phyloP scores from a whole-genome alignment of 2,797 vertebrate genomes.

The Myotis daubentonii region DNA sequence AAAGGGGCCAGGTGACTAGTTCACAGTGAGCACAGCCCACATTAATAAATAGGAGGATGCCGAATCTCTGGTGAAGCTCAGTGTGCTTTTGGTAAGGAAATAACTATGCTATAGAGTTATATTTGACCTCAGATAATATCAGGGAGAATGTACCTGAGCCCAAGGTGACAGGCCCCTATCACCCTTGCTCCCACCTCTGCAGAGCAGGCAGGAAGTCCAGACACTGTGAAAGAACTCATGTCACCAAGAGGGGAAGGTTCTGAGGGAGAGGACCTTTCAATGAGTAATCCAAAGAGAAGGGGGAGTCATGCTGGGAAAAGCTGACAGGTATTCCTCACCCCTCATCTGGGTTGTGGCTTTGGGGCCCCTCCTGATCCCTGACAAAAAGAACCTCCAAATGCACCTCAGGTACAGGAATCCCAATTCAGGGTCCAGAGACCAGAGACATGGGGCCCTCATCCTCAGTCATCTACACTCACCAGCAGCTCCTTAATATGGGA shows the following conservation, averaged over 20 bases:
- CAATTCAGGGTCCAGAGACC: neutral
- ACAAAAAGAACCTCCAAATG: neutral
- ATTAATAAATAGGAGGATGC: neutral
- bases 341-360: neutral
- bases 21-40: too few relatives aligned
- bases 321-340: too few relatives aligned
- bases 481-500: neutral
- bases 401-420: rapidly evolving
- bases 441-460: neutral
- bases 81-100: neutral
- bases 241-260: neutral
- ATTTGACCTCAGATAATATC: neutral
- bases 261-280: neutral
- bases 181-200: neutral
- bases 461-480: neutral
- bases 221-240: neutral
- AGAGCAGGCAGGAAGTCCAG: neutral
- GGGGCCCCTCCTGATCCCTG: neutral
- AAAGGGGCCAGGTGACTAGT: too few relatives aligned
- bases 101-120: neutral
- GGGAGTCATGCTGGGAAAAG: too few relatives aligned
- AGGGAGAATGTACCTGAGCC: neutral
- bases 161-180: neutral
- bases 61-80: neutral
- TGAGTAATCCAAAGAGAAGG: neutral